These are phyloP conservation scores for Thrips palmi DNA, from an alignment of 1,140 invertebrate species.

Conservation along the genomic window DNA sequence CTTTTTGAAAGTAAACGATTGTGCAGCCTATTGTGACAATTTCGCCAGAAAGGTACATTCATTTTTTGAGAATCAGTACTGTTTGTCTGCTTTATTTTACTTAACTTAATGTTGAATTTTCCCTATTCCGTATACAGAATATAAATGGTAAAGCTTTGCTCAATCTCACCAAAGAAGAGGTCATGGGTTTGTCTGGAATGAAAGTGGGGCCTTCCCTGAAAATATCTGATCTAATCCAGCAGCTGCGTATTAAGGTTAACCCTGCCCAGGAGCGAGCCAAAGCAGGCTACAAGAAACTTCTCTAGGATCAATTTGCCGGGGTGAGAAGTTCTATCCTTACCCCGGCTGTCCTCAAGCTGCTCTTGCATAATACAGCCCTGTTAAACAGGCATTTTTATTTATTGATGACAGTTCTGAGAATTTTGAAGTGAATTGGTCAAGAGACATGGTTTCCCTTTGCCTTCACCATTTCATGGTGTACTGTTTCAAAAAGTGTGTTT, in stretches of 20 bases:
- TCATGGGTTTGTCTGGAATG: conserved; percentile 72
- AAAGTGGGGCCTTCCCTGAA: conserved; percentile 89
- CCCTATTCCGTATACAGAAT: conserved; percentile 28
- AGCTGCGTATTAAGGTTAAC: conserved; percentile 66
- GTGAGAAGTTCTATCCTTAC: no score
- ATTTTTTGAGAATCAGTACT: background rate
- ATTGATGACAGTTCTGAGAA: no score
- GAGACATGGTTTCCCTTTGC: no score
- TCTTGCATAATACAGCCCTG: no score
- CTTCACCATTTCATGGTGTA: no score
- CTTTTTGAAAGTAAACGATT: conserved; percentile 78
- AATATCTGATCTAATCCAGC: conserved; percentile 78
- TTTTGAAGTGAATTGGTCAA: no score
- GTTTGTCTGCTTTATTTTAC: background rate
- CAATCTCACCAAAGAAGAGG: conserved; percentile 69
- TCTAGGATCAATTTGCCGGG: conserved; percentile 22
- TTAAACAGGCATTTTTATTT: no score
- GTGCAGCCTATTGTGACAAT: conserved; percentile 68
- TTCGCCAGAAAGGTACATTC: conserved; percentile 49
- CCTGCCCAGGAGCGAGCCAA: conserved; percentile 37
- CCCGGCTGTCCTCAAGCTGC: no score
- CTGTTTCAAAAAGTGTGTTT: no score
- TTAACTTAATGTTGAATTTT: conserved; percentile 9
- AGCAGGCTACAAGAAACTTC: conserved; percentile 25
- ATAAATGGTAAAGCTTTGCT: conserved; percentile 67